A percentile compares a stretch with the other conserved stretches of the same genome.
phyloP scores from a whole-genome alignment of 2,113 vertebrate species.

The Calonectris borealis region DNA sequence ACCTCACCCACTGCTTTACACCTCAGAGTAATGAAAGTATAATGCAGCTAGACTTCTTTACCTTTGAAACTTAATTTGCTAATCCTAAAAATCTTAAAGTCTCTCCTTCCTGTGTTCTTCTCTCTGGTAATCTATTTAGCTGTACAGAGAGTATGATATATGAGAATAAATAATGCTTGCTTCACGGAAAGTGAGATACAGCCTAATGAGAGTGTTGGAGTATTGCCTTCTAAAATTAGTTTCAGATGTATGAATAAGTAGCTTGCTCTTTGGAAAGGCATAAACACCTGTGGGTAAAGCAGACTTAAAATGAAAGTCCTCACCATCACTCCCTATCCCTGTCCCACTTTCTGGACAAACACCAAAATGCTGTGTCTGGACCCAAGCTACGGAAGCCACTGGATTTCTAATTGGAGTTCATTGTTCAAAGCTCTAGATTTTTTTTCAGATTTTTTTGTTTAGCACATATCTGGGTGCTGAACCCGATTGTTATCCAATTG shows the following conservation, averaged over 20 bases:
- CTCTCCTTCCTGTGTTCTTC: neutral
- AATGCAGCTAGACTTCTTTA: neutral
- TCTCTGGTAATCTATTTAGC: neutral
- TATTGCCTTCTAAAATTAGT: neutral
- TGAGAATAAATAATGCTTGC: neutral
- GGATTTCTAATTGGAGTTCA: neutral
- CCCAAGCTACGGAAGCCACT: neutral
- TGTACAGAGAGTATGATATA: neutral
- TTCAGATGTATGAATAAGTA: neutral
- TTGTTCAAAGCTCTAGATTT: neutral
- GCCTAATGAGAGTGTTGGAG: neutral
- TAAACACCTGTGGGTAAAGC: neutral
- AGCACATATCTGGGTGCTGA: neutral
- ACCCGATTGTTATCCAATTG: neutral
- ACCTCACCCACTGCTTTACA: neutral
- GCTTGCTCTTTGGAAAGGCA: neutral
- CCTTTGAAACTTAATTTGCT: neutral
- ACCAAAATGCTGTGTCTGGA: neutral
- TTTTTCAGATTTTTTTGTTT: neutral
- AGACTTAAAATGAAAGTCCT: neutral
- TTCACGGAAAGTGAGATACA: neutral
- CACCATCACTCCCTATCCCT: neutral
- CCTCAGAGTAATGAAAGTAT: neutral
- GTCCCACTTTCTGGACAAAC: neutral
- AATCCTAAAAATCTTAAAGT: neutral